These are phyloP conservation scores for Drosophila suzukii DNA, from an alignment of 1,140 invertebrate genomes.

Conservation along the genomic window DNA sequence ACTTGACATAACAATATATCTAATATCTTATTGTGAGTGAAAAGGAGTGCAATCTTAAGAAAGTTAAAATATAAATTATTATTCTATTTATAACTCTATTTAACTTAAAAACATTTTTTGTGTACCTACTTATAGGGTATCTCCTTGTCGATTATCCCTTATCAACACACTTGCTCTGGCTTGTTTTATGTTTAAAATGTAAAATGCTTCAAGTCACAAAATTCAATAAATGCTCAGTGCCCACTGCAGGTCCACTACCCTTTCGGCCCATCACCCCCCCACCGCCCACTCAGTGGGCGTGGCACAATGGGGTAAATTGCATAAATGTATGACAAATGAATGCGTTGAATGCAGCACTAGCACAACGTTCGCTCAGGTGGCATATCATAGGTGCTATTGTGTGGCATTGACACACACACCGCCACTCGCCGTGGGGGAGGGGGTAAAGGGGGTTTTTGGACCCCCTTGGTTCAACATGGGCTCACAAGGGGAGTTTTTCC, in stretches of 20 bases:
- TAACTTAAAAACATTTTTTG: no score
- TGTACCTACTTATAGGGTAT: background rate
- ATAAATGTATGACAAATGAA: slow-evolving; percentile 66
- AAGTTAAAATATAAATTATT: no score
- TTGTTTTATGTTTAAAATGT: slow-evolving; percentile 64
- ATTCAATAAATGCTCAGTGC: slow-evolving; percentile 66
- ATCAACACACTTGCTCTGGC: background rate
- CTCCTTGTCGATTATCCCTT: background rate
- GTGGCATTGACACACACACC: slow-evolving; percentile 28
- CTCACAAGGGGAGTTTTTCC: background rate
- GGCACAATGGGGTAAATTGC: slow-evolving; percentile 53
- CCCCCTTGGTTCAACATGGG: background rate
- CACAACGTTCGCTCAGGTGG: slow-evolving; percentile 34
- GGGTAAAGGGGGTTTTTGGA: background rate
- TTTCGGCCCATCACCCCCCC: background rate
- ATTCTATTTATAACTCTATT: no score
- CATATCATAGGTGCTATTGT: slow-evolving; percentile 36
- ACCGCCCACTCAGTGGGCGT: slow-evolving; percentile 9
- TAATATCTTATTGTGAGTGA: no score
- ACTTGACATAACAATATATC: no score
- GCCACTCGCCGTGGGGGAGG: background rate
- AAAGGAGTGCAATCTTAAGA: no score
- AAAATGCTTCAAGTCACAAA: slow-evolving; percentile 71
- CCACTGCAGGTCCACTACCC: slow-evolving; percentile 4
- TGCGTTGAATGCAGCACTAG: slow-evolving; percentile 37